Evolutionary conservation across 2,888 invertebrate species (phyloP).

Genomic region (Lampropteryx suffumata): DNA sequence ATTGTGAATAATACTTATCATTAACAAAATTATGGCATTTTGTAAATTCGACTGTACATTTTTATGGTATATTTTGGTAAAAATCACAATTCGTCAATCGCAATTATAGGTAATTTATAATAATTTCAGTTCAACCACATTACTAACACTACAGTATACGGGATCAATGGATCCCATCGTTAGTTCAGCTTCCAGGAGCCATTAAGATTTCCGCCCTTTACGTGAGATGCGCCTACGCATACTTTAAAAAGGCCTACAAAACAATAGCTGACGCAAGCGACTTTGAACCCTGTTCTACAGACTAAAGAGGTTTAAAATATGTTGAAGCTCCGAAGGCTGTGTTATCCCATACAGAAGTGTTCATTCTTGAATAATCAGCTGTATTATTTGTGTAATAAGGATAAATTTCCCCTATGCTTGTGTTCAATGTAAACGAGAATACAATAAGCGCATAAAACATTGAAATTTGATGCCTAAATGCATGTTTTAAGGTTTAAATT

Average conservation of each 20-base stretch:
- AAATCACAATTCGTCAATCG: neutral
- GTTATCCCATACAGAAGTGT: slow-evolving; percentile 12
- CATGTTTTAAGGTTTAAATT: slow-evolving; percentile 35
- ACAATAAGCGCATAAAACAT: slow-evolving; percentile 7
- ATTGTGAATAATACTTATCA: no score
- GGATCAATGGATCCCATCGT: slow-evolving; percentile 78
- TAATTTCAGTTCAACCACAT: slow-evolving; percentile 25
- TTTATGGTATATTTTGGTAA: neutral
- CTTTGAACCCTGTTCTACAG: slow-evolving; percentile 33
- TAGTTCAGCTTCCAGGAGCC: slow-evolving; percentile 78
- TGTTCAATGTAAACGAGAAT: slow-evolving; percentile 20
- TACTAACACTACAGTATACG: slow-evolving; percentile 35
- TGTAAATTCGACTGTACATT: no score
- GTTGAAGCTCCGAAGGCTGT: neutral
- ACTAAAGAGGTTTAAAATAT: neutral
- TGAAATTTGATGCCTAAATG: neutral
- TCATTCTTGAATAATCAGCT: slow-evolving; percentile 29
- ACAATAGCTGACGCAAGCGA: slow-evolving; percentile 16
- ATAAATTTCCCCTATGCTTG: slow-evolving; percentile 28
- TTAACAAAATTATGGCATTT: no score
- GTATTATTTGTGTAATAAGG: slow-evolving; percentile 30
- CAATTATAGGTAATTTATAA: slow-evolving; percentile 20
- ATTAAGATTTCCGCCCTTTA: slow-evolving; percentile 80
- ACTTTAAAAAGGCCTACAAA: slow-evolving; percentile 42
- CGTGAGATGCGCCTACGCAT: slow-evolving; percentile 44